These are phyloP conservation scores for Lottia gigantea DNA, from an alignment of 2,888 invertebrate genomes.

Conservation along the genomic window DNA sequence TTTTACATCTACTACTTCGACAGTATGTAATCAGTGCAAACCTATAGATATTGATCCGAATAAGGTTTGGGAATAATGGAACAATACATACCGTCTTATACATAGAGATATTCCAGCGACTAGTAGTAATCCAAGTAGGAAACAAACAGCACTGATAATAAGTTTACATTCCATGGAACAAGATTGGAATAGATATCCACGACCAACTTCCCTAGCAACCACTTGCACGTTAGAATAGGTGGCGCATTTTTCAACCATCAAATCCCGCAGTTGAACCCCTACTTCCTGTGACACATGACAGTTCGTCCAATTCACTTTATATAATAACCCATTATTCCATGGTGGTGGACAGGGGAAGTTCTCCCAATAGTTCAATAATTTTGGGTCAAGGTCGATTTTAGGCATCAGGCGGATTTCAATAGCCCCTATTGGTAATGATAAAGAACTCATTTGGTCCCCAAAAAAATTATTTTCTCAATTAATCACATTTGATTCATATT, in stretches of 20 bases:
- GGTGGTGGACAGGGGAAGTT: conserved; percentile 1
- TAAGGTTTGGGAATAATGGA: background rate
- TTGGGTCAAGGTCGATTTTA: background rate
- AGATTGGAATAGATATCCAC: background rate
- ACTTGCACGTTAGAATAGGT: background rate
- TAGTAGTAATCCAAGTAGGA: background rate
- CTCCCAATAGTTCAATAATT: background rate
- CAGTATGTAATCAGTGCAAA: too few species aligned
- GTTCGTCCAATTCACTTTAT: background rate
- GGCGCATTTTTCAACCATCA: conserved; percentile 2
- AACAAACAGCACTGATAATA: background rate
- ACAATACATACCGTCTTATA: background rate
- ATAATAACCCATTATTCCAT: background rate
- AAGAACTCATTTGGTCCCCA: background rate
- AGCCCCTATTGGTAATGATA: background rate
- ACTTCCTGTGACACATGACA: background rate
- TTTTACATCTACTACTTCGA: too few species aligned
- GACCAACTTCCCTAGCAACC: background rate
- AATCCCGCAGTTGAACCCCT: background rate
- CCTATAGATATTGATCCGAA: too few species aligned
- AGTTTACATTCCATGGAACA: background rate
- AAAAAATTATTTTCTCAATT: too few species aligned
- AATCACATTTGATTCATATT: too few species aligned
- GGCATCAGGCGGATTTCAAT: background rate
- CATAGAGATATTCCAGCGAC: background rate